These are phyloP conservation scores for Elephantulus edwardii DNA, from an alignment of 2,113 vertebrate species.

Conservation along the genomic window DNA sequence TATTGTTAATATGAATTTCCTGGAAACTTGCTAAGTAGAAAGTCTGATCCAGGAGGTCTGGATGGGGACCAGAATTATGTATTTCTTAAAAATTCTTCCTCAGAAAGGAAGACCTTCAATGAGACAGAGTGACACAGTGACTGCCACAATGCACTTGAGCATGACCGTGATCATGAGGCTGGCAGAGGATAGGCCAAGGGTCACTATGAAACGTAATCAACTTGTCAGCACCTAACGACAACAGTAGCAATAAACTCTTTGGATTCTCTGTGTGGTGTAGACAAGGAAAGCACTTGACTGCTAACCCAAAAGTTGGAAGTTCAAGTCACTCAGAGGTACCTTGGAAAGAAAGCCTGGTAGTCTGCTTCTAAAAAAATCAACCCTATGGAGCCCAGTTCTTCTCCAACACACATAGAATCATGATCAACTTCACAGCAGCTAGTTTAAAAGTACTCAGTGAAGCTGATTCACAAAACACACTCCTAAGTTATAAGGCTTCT, in stretches of 20 bases:
- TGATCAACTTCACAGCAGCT: neutral
- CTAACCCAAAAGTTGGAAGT: neutral
- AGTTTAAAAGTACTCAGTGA: neutral
- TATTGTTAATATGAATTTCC: neutral
- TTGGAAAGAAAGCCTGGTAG: neutral
- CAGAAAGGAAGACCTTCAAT: too few relatives aligned
- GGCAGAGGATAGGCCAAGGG: too few relatives aligned
- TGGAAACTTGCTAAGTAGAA: neutral
- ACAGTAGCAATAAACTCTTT: too few relatives aligned
- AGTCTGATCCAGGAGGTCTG: neutral
- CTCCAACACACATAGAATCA: neutral
- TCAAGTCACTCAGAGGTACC: neutral
- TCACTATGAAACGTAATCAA: too few relatives aligned
- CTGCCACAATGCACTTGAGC: too few relatives aligned
- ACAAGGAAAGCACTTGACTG: neutral
- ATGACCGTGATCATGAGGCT: too few relatives aligned
- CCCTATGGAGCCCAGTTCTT: neutral
- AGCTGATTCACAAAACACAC: neutral
- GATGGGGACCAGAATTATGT: neutral
- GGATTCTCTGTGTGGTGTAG: neutral
- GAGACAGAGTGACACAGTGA: too few relatives aligned
- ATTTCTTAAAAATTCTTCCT: neutral
- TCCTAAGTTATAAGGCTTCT: neutral
- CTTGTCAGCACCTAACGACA: too few relatives aligned
- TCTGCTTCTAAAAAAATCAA: neutral